Conservation (phyloP, 2,797 vertebrate species). For the Platyrinchus mystaceus region DNA sequence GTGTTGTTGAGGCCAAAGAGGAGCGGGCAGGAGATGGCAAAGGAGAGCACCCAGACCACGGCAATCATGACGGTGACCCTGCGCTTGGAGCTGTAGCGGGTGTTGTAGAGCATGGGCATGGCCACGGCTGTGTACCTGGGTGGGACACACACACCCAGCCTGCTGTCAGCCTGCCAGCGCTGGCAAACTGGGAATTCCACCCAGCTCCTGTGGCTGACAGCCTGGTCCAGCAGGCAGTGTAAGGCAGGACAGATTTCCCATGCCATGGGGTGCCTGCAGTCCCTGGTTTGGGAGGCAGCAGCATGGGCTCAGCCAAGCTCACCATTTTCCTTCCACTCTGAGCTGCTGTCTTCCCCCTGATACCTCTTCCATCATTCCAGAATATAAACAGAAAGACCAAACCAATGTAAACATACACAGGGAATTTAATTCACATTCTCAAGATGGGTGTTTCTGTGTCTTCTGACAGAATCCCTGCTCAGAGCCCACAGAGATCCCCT, state of each 20-base stretch:
- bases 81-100: constrained; percentile 96
- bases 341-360: not conserved
- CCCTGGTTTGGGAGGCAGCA: not conserved
- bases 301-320: not conserved
- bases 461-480: not conserved
- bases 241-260: rapidly evolving
- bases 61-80: constrained; percentile 96
- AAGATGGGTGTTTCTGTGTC: rapidly evolving
- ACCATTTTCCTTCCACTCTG: rapidly evolving
- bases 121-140: constrained; percentile 96
- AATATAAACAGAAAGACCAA: rapidly evolving
- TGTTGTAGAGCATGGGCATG: constrained; percentile 99
- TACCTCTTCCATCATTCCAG: not conserved
- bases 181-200: not conserved
- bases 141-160: not conserved
- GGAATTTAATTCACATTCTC: not conserved
- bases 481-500: not conserved
- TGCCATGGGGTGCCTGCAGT: not conserved
- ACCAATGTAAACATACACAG: rapidly evolving
- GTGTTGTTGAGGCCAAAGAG: constrained; percentile 96
- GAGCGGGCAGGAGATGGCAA: constrained; percentile 95
- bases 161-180: not conserved
- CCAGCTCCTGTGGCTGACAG: not conserved
- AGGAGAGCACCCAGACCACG: constrained; percentile 96
- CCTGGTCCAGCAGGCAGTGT: rapidly evolving